Evolutionary conservation across 2,797 vertebrate genomes (phyloP).

Genomic region (Cuculus canorus): DNA sequence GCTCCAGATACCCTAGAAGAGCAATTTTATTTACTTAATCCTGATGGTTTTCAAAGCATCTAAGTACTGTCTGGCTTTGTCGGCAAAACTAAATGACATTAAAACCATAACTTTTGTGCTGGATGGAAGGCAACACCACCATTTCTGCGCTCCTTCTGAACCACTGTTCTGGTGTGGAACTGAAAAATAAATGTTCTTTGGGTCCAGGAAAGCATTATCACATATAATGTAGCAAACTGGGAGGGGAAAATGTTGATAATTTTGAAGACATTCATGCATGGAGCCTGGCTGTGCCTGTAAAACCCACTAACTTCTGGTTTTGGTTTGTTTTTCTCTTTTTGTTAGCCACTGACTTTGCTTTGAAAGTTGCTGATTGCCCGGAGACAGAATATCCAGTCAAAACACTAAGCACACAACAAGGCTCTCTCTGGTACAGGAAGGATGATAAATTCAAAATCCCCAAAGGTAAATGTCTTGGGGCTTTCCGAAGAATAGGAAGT

Average conservation of each 20-base stretch:
- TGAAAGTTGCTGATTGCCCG: conserved; percentile 86
- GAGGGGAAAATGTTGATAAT: not conserved
- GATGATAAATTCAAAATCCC: conserved; percentile 97
- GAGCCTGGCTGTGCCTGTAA: not conserved
- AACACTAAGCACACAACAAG: conserved; percentile 80
- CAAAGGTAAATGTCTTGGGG: conserved; percentile 82
- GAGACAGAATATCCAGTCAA: conserved; percentile 88
- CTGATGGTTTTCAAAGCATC: not conserved
- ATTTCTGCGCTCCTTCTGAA: not conserved
- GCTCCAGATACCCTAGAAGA: not conserved
- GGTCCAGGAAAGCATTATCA: not conserved
- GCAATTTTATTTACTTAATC: not conserved
- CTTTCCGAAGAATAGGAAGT: not conserved
- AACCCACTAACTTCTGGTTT: not conserved
- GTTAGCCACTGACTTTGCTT: conserved; percentile 89
- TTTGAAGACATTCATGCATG: not conserved
- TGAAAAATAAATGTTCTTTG: not conserved
- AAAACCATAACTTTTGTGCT: not conserved
- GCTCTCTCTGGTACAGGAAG: conserved; percentile 93
- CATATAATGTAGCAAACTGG: not conserved
- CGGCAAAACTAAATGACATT: not conserved
- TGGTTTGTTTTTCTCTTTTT: not conserved
- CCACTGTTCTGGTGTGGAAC: not conserved
- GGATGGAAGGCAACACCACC: not conserved
- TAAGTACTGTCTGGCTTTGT: not conserved